phyloP scores from a whole-genome alignment of 2,797 vertebrate species.

The Tamandua tetradactyla region DNA sequence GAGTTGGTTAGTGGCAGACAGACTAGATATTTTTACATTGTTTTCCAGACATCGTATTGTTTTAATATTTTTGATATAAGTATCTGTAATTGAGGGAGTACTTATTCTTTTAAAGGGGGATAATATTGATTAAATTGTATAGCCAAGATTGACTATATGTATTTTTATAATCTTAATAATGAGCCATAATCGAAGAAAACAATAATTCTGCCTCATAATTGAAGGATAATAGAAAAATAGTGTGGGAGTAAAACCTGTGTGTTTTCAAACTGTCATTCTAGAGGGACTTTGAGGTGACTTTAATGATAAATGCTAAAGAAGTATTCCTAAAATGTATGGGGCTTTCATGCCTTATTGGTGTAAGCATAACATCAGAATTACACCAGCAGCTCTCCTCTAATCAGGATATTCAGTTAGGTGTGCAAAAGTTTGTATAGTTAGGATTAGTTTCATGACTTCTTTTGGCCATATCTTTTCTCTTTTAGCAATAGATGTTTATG shows the following conservation, averaged over 20 bases:
- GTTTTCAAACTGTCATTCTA: not conserved
- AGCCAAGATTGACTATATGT: not conserved
- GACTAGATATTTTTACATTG: not conserved
- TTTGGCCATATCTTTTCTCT: not conserved
- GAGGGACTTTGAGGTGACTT: not conserved
- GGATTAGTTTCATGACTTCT: not conserved
- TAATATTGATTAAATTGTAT: not conserved
- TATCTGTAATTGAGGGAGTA: not conserved
- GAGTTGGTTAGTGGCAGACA: not conserved
- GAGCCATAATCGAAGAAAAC: not conserved
- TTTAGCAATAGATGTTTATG: not conserved
- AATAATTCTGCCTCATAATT: not conserved
- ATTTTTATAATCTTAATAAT: slow-evolving; percentile 3
- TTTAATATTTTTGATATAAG: slow-evolving; percentile 19
- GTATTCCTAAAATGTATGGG: not conserved
- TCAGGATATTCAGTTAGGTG: not conserved
- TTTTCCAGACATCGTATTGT: not conserved
- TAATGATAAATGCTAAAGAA: not conserved
- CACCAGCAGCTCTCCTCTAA: not conserved
- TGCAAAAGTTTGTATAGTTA: not conserved
- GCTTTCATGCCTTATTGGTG: not conserved
- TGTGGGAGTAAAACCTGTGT: not conserved
- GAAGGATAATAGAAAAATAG: slow-evolving; percentile 10
- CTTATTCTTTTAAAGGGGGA: not conserved
- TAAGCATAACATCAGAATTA: not conserved